A percentile compares a stretch with the other conserved stretches of the same genome.
These are phyloP conservation scores for Spongilla lacustris DNA, from an alignment of 37 sponge, comb jelly and placozoan genomes.

Conservation along the genomic window DNA sequence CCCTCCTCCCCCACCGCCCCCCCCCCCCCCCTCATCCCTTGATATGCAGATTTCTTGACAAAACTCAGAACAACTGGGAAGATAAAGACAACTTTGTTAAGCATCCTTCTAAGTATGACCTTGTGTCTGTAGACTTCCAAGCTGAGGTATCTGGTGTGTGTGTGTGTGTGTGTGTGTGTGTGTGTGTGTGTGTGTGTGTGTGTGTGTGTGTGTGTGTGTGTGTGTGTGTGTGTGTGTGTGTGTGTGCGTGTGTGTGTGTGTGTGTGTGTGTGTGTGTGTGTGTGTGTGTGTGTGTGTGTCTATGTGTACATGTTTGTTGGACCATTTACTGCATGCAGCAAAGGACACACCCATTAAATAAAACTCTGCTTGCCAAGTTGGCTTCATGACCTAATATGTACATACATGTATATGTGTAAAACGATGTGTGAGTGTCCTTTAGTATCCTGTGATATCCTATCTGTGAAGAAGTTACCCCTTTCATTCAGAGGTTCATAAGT, in stretches of 20 bases:
- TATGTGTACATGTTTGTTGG: background rate
- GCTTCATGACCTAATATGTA: too few species aligned
- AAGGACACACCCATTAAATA: too few species aligned
- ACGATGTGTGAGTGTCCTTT: too few species aligned
- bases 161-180: conserved; percentile 11
- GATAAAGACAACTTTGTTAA: conserved; percentile 75
- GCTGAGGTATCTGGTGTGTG: conserved; percentile 38
- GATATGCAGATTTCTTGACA: conserved; percentile 81
- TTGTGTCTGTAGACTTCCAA: conserved; percentile 80
- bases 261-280: conserved; percentile 23
- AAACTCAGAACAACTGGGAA: conserved; percentile 85
- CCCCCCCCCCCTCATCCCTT: background rate
- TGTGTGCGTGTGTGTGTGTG: background rate
- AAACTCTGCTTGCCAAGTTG: too few species aligned
- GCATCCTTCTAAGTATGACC: conserved; percentile 86
- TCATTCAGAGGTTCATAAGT: too few species aligned
- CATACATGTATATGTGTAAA: too few species aligned
- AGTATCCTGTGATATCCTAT: too few species aligned
- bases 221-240: background rate
- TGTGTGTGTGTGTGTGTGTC: conserved; percentile 13
- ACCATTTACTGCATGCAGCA: too few species aligned
- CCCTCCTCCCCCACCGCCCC: too few species aligned
- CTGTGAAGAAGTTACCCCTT: too few species aligned
- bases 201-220: conserved; percentile 6
- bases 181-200: background rate